phyloP scores from a whole-genome alignment of 1,140 invertebrate species.

The Cydia strobilella region DNA sequence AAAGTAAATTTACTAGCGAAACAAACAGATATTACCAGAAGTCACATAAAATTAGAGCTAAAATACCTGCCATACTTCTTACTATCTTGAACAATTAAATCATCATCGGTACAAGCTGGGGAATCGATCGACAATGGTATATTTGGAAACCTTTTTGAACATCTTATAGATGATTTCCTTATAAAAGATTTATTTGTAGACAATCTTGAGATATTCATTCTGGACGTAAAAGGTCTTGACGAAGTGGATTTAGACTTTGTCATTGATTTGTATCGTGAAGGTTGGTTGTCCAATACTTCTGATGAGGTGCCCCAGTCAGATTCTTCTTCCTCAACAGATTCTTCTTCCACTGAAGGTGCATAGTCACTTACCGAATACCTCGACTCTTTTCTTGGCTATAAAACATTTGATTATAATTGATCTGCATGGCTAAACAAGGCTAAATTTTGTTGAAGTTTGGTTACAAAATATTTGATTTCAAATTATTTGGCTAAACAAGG shows the following conservation, averaged over 20 bases:
- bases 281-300: slow-evolving; percentile 41
- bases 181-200: not conserved
- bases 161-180: not conserved
- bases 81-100: slow-evolving; percentile 35
- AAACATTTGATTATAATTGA: not conserved
- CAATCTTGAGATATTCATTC: slow-evolving; percentile 36
- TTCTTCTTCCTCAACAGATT: slow-evolving; percentile 43
- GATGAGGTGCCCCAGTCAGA: slow-evolving; percentile 54
- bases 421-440: too few species aligned
- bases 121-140: not conserved
- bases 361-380: slow-evolving; percentile 55
- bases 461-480: too few species aligned
- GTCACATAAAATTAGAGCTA: not conserved
- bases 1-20: not conserved
- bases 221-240: slow-evolving; percentile 41
- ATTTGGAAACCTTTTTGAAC: slow-evolving; percentile 21
- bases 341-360: slow-evolving; percentile 43
- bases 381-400: slow-evolving; percentile 13
- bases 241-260: slow-evolving; percentile 43
- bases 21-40: not conserved
- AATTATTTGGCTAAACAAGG: too few species aligned
- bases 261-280: slow-evolving; percentile 48
- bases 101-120: slow-evolving; percentile 32
- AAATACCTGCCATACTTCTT: slow-evolving; percentile 27
- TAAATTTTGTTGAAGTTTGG: too few species aligned